Evolutionary conservation across 2,113 vertebrate species (phyloP), one percentile per base, ranked within the genome.

Genomic region (Hippocampus comes): DNA sequence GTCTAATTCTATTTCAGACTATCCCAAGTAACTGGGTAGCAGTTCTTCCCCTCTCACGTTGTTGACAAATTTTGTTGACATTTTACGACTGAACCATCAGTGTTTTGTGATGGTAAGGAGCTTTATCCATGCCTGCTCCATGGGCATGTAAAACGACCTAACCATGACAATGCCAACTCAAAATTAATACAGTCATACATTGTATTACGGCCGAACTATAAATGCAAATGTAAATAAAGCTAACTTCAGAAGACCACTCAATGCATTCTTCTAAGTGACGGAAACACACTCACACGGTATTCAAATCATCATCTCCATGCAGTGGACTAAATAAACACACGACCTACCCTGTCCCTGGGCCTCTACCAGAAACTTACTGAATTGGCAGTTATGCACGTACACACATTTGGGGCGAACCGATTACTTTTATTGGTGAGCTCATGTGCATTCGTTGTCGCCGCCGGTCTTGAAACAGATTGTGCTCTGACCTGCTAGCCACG

Each of bases 401-500:
- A 20, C 59, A 30, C 59, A 38, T 79, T 82, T 81, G 60, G 73
- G 68, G 14, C 63, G 38, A 68, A 68, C 30, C 49, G 66, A 56
- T 56, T 9, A 10, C 25, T 60, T 60, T 60, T 34, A 15, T 30
- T 66, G 56, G 42, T 53, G 43, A 60, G 74, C 75, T 72, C 60
- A 65, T 71, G 70, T 67, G 71, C 68, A 60, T 74, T 84, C 83
- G 77, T 81, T 84, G 38, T 15, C 53, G 41, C 74, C 70, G 64
- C 48, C 61, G 41, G 63, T n/a, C 68, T 78, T 27, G 64, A 46
- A 84, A 81, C 83, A 75, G 86, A 84, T 79, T 79, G 72, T 74
- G 68, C 0, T 63, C 71, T 83, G 87, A 87, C 85, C 82, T 2
- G 84, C 84, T 86, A 82, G 78, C 67, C 78, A 74, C 81, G 82